These are phyloP conservation scores for Phalacrocorax carbo DNA, from an alignment of 2,113 vertebrate species.

Conservation along the genomic window DNA sequence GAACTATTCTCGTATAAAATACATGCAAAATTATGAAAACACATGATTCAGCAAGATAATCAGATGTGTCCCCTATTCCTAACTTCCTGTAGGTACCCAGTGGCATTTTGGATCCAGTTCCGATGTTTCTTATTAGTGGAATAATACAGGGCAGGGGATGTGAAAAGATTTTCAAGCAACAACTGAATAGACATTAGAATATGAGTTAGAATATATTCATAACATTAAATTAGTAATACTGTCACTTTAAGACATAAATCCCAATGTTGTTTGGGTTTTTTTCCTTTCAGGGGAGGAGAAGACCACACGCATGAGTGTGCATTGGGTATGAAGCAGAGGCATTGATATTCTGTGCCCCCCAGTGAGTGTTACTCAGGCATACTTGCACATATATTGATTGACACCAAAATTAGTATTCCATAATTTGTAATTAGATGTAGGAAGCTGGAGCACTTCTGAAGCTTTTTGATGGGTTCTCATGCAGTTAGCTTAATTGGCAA, in stretches of 20 bases:
- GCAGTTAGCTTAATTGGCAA: conserved; percentile 45
- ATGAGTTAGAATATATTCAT: background rate
- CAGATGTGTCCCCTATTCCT: background rate
- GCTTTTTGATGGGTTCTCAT: conserved; percentile 56
- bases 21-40: background rate
- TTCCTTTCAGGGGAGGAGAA: background rate
- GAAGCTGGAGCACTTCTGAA: conserved; percentile 63
- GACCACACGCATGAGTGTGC: background rate
- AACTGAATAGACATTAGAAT: background rate
- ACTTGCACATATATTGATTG: conserved; percentile 65
- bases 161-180: background rate
- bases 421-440: conserved; percentile 70
- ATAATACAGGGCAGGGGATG: background rate
- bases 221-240: background rate
- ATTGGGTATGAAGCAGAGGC: background rate
- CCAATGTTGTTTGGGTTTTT: too few relatives aligned
- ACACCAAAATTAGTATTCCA: conserved; percentile 57
- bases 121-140: background rate
- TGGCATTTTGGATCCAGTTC: background rate
- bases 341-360: conserved; percentile 42
- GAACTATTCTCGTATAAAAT: background rate
- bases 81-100: background rate
- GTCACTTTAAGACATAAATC: background rate
- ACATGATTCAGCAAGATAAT: background rate
- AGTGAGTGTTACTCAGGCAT: background rate